phyloP scores from a whole-genome alignment of 2,888 invertebrate species.

The Eupeodes luniger region DNA sequence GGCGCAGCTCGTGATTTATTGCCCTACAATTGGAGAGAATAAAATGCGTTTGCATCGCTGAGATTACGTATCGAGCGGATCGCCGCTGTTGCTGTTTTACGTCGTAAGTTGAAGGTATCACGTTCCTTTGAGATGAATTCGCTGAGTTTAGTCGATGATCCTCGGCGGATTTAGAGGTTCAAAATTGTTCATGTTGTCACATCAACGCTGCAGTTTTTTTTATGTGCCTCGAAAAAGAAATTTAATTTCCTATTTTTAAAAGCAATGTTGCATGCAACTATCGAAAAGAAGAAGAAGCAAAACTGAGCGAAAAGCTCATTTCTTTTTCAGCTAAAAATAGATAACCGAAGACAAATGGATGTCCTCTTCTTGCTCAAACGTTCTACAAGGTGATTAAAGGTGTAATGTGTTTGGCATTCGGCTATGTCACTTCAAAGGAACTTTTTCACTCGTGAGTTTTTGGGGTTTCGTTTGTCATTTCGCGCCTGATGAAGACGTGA shows the following conservation, averaged over 20 bases:
- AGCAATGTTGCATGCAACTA: neutral
- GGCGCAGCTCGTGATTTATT: conserved; percentile 73
- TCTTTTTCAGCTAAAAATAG: conserved; percentile 27
- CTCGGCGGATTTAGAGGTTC: conserved; percentile 57
- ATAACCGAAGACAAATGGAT: conserved; percentile 29
- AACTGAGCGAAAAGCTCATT: conserved; percentile 63
- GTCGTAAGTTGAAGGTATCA: neutral
- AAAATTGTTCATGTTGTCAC: conserved; percentile 75
- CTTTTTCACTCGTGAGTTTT: conserved; percentile 43
- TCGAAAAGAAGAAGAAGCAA: neutral
- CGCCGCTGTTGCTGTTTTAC: conserved; percentile 36
- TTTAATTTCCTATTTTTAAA: conserved; percentile 57
- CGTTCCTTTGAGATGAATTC: conserved; percentile 44
- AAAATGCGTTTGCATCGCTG: conserved; percentile 72
- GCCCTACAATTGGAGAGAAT: conserved; percentile 60
- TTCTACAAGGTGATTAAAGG: conserved; percentile 73
- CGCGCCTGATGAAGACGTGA: conserved; percentile 66
- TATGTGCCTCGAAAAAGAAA: neutral
- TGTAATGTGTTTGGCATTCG: conserved; percentile 74
- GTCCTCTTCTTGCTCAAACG: conserved; percentile 42
- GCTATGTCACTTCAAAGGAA: conserved; percentile 69
- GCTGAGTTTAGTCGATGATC: conserved; percentile 50
- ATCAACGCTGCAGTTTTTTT: conserved; percentile 64
- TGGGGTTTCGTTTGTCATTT: conserved; percentile 71
- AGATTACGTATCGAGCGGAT: conserved; percentile 71